Percentiles rank a stretch among this genome's conserved stretches.
phyloP scores from a whole-genome alignment of 2,888 invertebrate genomes.

The Apodemia mormo region DNA sequence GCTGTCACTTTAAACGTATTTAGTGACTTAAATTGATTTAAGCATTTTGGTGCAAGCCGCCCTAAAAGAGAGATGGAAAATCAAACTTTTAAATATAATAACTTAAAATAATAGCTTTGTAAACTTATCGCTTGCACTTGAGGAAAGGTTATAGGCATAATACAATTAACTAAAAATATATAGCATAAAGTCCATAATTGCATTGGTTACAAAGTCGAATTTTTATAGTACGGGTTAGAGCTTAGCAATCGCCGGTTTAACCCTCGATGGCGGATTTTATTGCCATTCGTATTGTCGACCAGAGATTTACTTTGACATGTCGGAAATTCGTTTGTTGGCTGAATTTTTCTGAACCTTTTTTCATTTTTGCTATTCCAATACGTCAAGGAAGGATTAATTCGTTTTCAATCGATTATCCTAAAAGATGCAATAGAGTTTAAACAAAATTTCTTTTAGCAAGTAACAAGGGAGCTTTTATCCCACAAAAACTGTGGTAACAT shows the following conservation, averaged over 20 bases:
- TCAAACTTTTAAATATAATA: too few species aligned
- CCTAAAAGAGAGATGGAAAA: too few species aligned
- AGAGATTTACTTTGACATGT: slow-evolving; percentile 78
- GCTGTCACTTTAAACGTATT: too few species aligned
- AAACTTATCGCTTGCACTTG: too few species aligned
- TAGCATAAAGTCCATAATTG: slow-evolving; percentile 21
- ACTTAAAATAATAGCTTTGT: too few species aligned
- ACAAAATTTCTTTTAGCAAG: background rate
- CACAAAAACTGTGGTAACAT: too few species aligned
- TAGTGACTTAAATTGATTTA: too few species aligned
- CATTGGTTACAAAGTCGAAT: slow-evolving; percentile 16
- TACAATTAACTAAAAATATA: too few species aligned
- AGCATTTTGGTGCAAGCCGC: too few species aligned
- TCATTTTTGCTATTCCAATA: slow-evolving; percentile 34
- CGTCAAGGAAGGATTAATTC: slow-evolving; percentile 35
- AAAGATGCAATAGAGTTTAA: slow-evolving; percentile 19
- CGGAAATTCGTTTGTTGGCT: slow-evolving; percentile 75
- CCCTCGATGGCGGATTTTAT: slow-evolving; percentile 70
- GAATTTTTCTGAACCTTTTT: slow-evolving; percentile 35
- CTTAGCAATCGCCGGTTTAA: slow-evolving; percentile 65
- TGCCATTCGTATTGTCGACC: slow-evolving; percentile 77
- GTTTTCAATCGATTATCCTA: slow-evolving; percentile 27
- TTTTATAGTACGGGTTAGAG: slow-evolving; percentile 54
- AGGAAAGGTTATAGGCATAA: too few species aligned
- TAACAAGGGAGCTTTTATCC: too few species aligned